phyloP scores from a whole-genome alignment of 1,140 invertebrate genomes.

The Drosophila melanogaster region Release_6_plus_ISO1_MT NT_037436.4:22680001-22680500 shows the following conservation, averaged over 20 bases:
- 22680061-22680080: neutral
- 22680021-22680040: constrained; percentile 8
- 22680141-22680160: constrained; percentile 2
- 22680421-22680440: constrained; percentile 27
- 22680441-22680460: constrained; percentile 80
- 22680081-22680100: constrained; percentile 5
- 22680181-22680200: constrained; percentile 37
- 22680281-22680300: constrained; percentile 11
- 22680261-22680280: neutral
- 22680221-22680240: constrained; percentile 66
- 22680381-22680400: constrained; percentile 79
- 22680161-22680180: constrained; percentile 25
- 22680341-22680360: neutral
- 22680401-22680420: constrained; percentile 38
- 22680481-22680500: constrained; percentile 58
- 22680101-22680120: constrained; percentile 35
- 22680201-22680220: constrained; percentile 45
- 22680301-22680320: constrained; percentile 10
- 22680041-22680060: constrained; percentile 2
- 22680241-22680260: constrained; percentile 45
- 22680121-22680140: constrained; percentile 70
- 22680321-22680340: constrained; percentile 30
- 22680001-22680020: constrained; percentile 30
- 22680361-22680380: constrained; percentile 30
- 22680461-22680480: constrained; percentile 69